Conservation (phyloP, 30 jellyfish, hydroid and myxozoan genomes). For the Turritopsis dohrnii region DNA sequence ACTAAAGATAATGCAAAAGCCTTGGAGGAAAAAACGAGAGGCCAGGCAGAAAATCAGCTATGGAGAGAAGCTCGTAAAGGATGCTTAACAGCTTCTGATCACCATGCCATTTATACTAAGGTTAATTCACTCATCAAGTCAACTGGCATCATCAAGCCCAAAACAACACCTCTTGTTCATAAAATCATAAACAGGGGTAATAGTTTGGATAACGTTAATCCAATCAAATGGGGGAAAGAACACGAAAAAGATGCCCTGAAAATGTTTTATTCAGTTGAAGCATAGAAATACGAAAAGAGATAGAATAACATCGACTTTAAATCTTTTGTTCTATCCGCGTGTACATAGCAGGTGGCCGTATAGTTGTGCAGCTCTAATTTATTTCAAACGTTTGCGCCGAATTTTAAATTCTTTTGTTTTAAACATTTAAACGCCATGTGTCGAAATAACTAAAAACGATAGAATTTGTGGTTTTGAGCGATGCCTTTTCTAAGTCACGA, state of each 20-base stretch:
- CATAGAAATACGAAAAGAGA: no score
- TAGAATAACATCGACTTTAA: no score
- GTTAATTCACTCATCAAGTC: background rate
- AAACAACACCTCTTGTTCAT: conserved; percentile 29
- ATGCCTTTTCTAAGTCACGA: no score
- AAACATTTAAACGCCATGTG: no score
- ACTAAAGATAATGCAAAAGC: no score
- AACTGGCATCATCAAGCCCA: conserved; percentile 12
- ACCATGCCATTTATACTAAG: conserved; percentile 24
- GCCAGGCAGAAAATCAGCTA: conserved; percentile 20
- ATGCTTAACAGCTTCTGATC: conserved; percentile 18
- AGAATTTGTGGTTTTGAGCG: no score
- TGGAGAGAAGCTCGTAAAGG: conserved; percentile 21
- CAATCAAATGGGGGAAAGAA: conserved; percentile 21
- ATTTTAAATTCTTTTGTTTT: no score
- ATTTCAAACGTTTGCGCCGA: no score
- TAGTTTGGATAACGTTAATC: background rate
- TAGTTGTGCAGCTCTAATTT: no score
- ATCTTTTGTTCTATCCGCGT: no score
- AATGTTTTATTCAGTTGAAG: conserved; percentile 1
- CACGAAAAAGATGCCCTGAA: conserved; percentile 26
- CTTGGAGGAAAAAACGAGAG: conserved; percentile 20
- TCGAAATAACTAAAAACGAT: no score
- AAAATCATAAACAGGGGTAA: conserved; percentile 1
- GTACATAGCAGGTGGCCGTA: no score